A percentile compares a stretch with the other conserved stretches of the same genome.
Conservation (phyloP, 2,888 invertebrate species). For the Chloroclystis v-ata region DNA sequence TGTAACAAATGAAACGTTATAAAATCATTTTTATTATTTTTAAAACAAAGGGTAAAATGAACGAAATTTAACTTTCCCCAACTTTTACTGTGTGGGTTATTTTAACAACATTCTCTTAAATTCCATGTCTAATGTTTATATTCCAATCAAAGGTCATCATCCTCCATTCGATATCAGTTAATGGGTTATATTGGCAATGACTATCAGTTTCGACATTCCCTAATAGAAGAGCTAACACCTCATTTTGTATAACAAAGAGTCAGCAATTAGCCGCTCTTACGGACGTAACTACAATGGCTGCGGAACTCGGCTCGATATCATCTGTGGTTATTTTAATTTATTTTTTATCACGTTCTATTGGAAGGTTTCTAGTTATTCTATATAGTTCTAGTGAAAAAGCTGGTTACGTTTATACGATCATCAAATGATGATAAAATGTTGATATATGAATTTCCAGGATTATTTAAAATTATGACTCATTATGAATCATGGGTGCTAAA, state of each 20-base stretch:
- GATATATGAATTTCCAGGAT: no score
- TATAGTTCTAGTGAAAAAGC: constrained; percentile 8
- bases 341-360: constrained; percentile 74
- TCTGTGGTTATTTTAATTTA: constrained; percentile 74
- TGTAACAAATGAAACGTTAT: constrained; percentile 55
- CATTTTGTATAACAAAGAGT: constrained; percentile 75
- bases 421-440: not conserved
- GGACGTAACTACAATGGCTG: constrained; percentile 63
- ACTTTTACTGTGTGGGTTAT: no score
- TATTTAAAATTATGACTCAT: no score
- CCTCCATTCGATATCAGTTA: not conserved
- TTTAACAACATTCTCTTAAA: no score
- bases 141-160: not conserved
- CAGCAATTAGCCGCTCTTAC: constrained; percentile 72
- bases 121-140: no score
- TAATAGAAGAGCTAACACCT: constrained; percentile 76
- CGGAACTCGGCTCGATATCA: constrained; percentile 69
- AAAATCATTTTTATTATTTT: not conserved
- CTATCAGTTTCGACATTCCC: constrained; percentile 56
- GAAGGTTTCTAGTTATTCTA: constrained; percentile 41
- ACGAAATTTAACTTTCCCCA: not conserved
- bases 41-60: not conserved
- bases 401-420: not conserved
- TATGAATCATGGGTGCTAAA: no score
- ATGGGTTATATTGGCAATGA: constrained; percentile 22